Evolutionary conservation across 2,888 invertebrate genomes (phyloP), one percentile per base, ranked within the genome.

Genomic region (Platycheirus rosarum): DNA sequence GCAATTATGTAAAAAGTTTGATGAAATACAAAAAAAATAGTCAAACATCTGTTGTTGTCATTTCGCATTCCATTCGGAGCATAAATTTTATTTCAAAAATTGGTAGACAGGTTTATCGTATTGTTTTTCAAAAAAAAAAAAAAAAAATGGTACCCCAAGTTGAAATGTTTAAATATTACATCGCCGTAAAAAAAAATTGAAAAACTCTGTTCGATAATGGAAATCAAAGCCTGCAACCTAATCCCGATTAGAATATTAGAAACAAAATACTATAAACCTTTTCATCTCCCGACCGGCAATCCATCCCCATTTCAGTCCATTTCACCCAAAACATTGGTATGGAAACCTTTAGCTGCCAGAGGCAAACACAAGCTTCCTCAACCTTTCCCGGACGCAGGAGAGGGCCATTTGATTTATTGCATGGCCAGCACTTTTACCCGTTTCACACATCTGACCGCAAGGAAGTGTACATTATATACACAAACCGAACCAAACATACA

Each of bases 261-360:
- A 48, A 53, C 8, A 46, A 57, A 16, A 40, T 26, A 55, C 4
- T 16, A 42, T 6, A 32, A 62, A 70, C 48, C 69, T 66, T 69
- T 63, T 68, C 35, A 57, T 26, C 57, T 70, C 76, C 42, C 48
- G 20, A 40, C 71, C 51, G 46, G 60, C 75, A 80, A 70, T 76
- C 76, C 70, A 69, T 75, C 60, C 26, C 55, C 51, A 55, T 71
- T 42, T 63, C 71, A 82, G 77, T 77, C 71, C 68, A 82, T 82
- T 82, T 76, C 82, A 77, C 77, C 68, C 11, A 57, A 71, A 71
- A 65, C 71, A 20, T 40, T 40, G 62, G 40, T 55, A 37, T n/a
- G n/a, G 53, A 66, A 71, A 82, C 77, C 77, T 44, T 68, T 68
- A 77, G 68, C 82, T 82, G 82, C 82, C 77, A 77, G 29, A 49